Base-by-base conservation (phyloP, 1,140 invertebrate species). In the Cotesia vestalis region DNA sequence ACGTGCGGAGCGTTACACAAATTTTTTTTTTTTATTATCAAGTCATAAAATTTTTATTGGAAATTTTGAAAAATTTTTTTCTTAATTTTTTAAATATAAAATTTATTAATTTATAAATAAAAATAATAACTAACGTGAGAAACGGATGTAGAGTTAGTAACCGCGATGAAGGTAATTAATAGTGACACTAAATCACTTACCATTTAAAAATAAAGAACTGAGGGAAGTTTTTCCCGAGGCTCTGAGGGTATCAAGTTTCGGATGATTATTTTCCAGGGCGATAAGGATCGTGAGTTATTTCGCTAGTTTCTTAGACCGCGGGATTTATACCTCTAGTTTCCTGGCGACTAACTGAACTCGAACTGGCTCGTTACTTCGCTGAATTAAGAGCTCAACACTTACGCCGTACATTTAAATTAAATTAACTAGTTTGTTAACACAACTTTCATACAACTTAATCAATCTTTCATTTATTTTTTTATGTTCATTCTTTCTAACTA, bases 101-200 rank as follows among this genome's bases (percentile, higher is more conserved):
- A 27, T 27, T 27, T 27, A 27, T 27, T 27, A 27, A 27, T 27
- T 27, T 27, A 27, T 27, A 27, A 2, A 27, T 17, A 27, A 27
- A 27, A 46, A 11, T 11, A 9, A 9, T 6, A 46, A 46, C 2
- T 46, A 46, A 46, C 5, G 40, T 46, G 40, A 46, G 40, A 46
- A 46, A 46, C 40, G 40, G 40, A 46, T 46, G 40, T 40, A 40
- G 38, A 40, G 34, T 38, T 69, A 17, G 59, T 14, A 55, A 77
- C 69, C 53, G 34, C 53, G 35, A 73, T 63, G 71, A 73, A 73
- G 75, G 72, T 75, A 77, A 73, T 61, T 57, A 69, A 36, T 78
- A 77, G 59, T 46, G 66, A 73, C 66, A 52, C 71, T 70, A 71
- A 66, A 71, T 73, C 27, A 27, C 27, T 27, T 75, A 76, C 75